Evolutionary conservation across 2,797 vertebrate species (phyloP), one percentile per base, ranked within the genome.

Genomic region (Diplodus puntazzo): DNA sequence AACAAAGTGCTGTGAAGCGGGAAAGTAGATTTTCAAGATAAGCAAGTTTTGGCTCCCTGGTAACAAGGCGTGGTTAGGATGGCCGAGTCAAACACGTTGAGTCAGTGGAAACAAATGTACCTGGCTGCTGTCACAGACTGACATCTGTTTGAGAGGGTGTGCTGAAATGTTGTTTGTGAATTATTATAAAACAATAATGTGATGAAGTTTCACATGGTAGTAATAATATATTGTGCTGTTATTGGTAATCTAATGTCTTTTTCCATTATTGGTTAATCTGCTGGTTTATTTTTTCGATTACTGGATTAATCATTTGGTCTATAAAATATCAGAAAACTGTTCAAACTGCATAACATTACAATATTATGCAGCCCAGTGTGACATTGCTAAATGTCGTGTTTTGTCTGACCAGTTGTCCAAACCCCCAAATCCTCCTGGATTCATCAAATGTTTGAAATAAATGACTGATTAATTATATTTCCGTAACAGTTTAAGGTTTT

Each of bases 31-130:
- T 74, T 88, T 87, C 91, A 73, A 68, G 92, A 87, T 72, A 34
- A 91, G 89, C 90, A 27, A 0, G 92, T 90, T 94, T 73, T 45
- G 42, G 43, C 82, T 81, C 82, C 75, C 50, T 88, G 86, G 87
- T 50, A 86, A 89, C 81, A 48, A 84, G 88, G 88, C 11, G 84
- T 90, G 90, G 86, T 72, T 61, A 45, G 69, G 58, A 45, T 55
- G 73, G 16, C 61, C 39, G 8, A 34, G 58, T 25, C 11, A 43
- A 85, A 71, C 27, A 4, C 5, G 23, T 70, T 55, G 34, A 13
- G 42, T 67, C n/a, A 72, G 43, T 43, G 69, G 27, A 59, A 72
- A 18, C 50, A 62, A 34, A 59, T 42, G 52, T 17, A 60, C 23
- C 71, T 86, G 64, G 34, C 65, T 63, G 27, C 6, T 73, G 75